Evolutionary conservation across 2,888 invertebrate species (phyloP).

Genomic region (Clivina fossor): DNA sequence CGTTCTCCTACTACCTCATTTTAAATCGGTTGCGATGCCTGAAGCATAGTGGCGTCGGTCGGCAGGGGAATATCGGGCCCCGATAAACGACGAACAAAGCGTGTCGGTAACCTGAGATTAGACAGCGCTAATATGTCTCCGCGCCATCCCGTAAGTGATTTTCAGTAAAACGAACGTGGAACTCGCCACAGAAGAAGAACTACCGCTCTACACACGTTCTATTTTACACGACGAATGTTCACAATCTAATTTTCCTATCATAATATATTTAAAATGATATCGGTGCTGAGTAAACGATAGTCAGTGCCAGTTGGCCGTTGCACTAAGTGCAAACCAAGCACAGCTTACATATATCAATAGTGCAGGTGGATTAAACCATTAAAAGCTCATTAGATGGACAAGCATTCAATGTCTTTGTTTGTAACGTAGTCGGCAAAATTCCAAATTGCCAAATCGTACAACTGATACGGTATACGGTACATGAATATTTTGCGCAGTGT

Average conservation of each 20-base stretch:
- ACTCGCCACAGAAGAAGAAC: constrained; percentile 4
- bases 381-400: constrained; percentile 37
- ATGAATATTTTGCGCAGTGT: no score
- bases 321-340: constrained; percentile 26
- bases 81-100: constrained; percentile 29
- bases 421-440: neutral
- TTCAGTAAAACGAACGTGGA: constrained; percentile 40
- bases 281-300: constrained; percentile 33
- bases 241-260: constrained; percentile 12
- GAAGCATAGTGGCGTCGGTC: constrained; percentile 11
- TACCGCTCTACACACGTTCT: neutral
- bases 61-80: constrained; percentile 22
- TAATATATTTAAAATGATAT: constrained; percentile 41
- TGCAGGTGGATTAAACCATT: constrained; percentile 35
- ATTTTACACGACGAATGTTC: neutral
- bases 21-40: neutral
- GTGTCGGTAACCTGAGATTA: constrained; percentile 42
- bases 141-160: constrained; percentile 45
- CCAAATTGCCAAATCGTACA: neutral
- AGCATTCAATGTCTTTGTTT: constrained; percentile 8
- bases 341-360: constrained; percentile 35
- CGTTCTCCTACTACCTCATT: no score
- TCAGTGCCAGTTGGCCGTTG: constrained; percentile 1
- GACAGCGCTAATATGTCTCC: constrained; percentile 46
- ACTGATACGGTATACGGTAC: no score